Base-by-base conservation (phyloP, 1,140 invertebrate genomes). In the Bombus ignitus region DNA sequence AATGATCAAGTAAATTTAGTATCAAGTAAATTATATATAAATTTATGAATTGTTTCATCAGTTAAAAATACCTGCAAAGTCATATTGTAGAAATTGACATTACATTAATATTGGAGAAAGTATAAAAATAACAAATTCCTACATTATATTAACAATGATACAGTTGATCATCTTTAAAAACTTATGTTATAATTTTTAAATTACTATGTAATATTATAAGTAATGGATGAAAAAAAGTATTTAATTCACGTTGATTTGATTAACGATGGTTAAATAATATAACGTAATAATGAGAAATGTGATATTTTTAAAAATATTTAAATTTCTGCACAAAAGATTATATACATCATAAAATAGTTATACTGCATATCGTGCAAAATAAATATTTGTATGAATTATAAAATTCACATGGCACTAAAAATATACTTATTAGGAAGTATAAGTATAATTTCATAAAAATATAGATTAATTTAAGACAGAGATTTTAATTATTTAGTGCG, bases 1-100 rank as follows among this genome's bases (percentile, higher is more conserved):
- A 83, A 72, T 73, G 35, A 73, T 76, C 62, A 71, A 83, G 68
- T 68, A 37, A 68, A 68, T 90, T 86, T 76, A 71, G 18, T 37
- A 73, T 73, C 68, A 73, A 83, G 71, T 68, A 35, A 68, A 37
- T 90, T 82, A 35, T 71, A 73, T 18, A 28, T 85, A 84, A 37
- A 84, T 66, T 86, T 76, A 18, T 39, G 79, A 62, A 53, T 78
- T 53, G 47, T 86, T 42, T 80, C 35, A 47, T 71, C 75, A 37
- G 10, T 70, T 59, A 68, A 74, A 70, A 68, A 35, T 77, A 42
- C 68, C n/a, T 53, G 83, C 32, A 44, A 79, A 78, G 18, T 81
- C 81, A 73, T 71, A 59, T 86, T 70, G 53, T 78, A 47, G 6
- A 72, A 74, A 68, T 74, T 44, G 37, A 77, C 15, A 59, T 85